Evolutionary conservation across 1,140 invertebrate species (phyloP).

Genomic region (Dinoponera quadriceps): DNA sequence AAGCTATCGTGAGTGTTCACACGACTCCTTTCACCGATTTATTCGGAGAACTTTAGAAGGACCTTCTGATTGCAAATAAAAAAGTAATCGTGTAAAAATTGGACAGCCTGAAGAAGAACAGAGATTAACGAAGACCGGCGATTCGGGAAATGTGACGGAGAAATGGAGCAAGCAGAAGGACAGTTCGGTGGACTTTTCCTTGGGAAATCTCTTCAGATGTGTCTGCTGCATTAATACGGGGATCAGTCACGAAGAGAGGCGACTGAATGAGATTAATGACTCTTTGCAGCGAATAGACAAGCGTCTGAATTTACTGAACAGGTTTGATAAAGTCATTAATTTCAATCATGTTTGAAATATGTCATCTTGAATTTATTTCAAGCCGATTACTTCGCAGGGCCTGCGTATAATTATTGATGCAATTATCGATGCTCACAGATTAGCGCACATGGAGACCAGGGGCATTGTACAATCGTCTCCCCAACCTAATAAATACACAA

Average conservation of each 20-base stretch:
- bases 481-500: slow-evolving; percentile 4
- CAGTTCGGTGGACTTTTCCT: slow-evolving; percentile 35
- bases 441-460: slow-evolving; percentile 7
- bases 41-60: not conserved
- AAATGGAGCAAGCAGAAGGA: slow-evolving; percentile 21
- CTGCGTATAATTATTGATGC: slow-evolving; percentile 13
- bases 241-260: slow-evolving; percentile 41
- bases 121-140: not conserved
- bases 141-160: not conserved
- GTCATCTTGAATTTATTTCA: not conserved
- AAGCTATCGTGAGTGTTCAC: slow-evolving; percentile 56
- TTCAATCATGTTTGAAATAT: not conserved
- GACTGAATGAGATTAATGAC: slow-evolving; percentile 63
- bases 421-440: slow-evolving; percentile 23
- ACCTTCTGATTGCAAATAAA: not conserved
- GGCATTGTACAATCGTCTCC: slow-evolving; percentile 15
- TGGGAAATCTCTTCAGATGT: slow-evolving; percentile 36
- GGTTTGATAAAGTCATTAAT: slow-evolving; percentile 14
- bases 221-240: slow-evolving; percentile 39
- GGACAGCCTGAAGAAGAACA: slow-evolving; percentile 33
- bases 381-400: not conserved
- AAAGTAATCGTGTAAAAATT: slow-evolving; percentile 23
- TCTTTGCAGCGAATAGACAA: slow-evolving; percentile 83
- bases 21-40: slow-evolving; percentile 4
- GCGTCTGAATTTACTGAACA: slow-evolving; percentile 81